Conservation (phyloP, 2,797 vertebrate genomes). For the Sphenodon punctatus region DNA sequence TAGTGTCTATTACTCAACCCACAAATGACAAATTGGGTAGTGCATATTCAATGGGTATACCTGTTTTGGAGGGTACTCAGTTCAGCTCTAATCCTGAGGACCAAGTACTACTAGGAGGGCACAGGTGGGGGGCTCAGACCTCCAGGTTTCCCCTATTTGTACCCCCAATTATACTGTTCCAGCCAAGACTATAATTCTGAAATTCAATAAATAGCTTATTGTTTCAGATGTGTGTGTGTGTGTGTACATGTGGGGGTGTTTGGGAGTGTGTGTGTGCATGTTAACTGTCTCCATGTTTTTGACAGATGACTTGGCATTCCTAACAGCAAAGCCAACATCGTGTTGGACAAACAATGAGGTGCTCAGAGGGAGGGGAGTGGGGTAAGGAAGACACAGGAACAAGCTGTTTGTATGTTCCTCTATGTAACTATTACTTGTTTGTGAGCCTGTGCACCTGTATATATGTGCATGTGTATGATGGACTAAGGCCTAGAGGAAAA, state of each 20-base stretch:
- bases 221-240: slow-evolving; percentile 35
- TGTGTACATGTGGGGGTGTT: not conserved
- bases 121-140: slow-evolving; percentile 22
- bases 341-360: slow-evolving; percentile 64
- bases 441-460: too few species aligned
- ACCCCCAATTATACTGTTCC: too few species aligned
- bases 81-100: too few species aligned
- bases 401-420: slow-evolving; percentile 61
- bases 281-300: slow-evolving; percentile 64
- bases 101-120: too few species aligned
- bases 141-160: too few species aligned
- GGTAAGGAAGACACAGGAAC: too few species aligned
- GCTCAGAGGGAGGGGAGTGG: slow-evolving; percentile 50
- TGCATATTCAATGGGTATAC: too few species aligned
- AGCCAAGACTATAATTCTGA: not conserved
- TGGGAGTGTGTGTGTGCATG: not conserved
- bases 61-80: too few species aligned
- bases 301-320: slow-evolving; percentile 67
- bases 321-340: slow-evolving; percentile 60
- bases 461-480: accelerated
- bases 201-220: slow-evolving; percentile 31
- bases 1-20: too few species aligned
- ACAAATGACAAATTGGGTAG: too few species aligned
- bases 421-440: slow-evolving; percentile 12
- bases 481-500: slow-evolving; percentile 17